A percentile compares a stretch with the other conserved stretches of the same genome.
Conservation (phyloP, 2,888 invertebrate species). For the Salticus scenicus region DNA sequence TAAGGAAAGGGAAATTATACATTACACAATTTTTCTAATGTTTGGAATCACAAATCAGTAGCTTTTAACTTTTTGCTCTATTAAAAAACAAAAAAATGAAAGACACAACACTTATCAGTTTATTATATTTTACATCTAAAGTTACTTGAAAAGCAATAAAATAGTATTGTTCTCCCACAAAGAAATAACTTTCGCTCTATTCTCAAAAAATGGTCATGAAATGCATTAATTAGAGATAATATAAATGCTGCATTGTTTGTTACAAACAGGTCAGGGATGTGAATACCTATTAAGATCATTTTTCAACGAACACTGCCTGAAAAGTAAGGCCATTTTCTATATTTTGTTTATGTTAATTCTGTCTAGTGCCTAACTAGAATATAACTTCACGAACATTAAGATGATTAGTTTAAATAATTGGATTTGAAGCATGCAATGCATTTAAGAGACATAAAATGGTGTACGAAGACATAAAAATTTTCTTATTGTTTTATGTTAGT, state of each 20-base stretch:
- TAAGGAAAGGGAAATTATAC: too few relatives aligned
- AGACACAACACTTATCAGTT: too few relatives aligned
- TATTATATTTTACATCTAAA: too few relatives aligned
- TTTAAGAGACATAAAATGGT: too few relatives aligned
- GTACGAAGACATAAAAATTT: too few relatives aligned
- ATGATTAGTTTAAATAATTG: background rate
- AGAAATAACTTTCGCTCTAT: slow-evolving; percentile 5
- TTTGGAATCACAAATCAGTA: too few relatives aligned
- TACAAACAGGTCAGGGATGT: slow-evolving; percentile 37
- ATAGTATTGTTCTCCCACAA: slow-evolving; percentile 28
- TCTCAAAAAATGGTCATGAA: background rate
- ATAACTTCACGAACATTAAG: background rate
- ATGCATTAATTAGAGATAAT: slow-evolving; percentile 24
- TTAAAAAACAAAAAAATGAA: too few relatives aligned
- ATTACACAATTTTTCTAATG: too few relatives aligned
- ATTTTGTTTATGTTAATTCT: background rate
- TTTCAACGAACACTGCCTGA: background rate
- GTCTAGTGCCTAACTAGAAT: background rate
- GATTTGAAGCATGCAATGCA: background rate
- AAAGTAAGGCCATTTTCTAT: background rate
- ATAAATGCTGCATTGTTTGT: slow-evolving; percentile 36
- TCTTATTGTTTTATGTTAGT: too few relatives aligned
- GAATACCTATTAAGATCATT: background rate
- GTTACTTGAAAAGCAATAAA: background rate
- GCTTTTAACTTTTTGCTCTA: too few relatives aligned